Conservation (phyloP, 2,113 vertebrate species). For the Halichoerus grypus region DNA sequence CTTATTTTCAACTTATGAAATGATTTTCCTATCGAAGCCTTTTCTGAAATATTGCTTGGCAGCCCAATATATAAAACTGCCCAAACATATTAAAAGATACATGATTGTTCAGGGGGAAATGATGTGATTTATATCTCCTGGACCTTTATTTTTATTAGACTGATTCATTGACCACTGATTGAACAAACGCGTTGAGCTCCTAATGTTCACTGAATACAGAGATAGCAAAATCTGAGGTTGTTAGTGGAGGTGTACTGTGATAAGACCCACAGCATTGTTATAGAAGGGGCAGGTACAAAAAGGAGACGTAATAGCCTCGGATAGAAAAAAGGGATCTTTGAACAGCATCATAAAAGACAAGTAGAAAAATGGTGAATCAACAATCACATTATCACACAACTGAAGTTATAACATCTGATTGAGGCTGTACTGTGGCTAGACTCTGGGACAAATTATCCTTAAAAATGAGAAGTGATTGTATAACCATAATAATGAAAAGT, state of each 20-base stretch:
- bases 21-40: background rate
- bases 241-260: background rate
- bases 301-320: background rate
- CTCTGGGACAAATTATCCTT: background rate
- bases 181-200: background rate
- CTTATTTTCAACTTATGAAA: background rate
- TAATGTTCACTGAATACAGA: background rate
- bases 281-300: background rate
- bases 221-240: background rate
- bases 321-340: background rate
- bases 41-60: conserved; percentile 27
- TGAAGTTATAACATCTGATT: conserved; percentile 9
- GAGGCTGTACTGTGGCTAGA: background rate
- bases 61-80: conserved; percentile 33
- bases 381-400: conserved; percentile 40
- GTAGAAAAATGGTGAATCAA: background rate
- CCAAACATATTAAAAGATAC: background rate
- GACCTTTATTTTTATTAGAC: conserved; percentile 10
- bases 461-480: conserved; percentile 31
- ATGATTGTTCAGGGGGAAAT: background rate
- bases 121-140: background rate
- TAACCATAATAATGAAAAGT: conserved; percentile 40
- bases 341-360: background rate
- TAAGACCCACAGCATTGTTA: background rate
- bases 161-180: background rate